Base-by-base conservation (phyloP, 2,797 vertebrate species). In the Propithecus perrieri region DNA sequence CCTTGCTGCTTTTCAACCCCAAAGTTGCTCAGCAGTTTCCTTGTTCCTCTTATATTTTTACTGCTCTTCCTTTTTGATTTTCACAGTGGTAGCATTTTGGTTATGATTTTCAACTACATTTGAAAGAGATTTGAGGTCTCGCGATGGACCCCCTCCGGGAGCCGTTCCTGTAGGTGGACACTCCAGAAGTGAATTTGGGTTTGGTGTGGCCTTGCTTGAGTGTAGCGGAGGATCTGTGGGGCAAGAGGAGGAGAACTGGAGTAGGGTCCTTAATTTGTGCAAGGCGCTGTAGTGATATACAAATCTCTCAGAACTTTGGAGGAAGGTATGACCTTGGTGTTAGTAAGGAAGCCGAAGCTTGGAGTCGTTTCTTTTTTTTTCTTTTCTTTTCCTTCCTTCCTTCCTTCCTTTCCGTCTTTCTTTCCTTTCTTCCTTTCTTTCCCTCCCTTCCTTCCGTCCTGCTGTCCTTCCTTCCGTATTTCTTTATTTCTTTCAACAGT, bases 141-240 rank as follows among this genome's bases (percentile, higher is more conserved):
- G 38, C 8, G 15, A 28, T 9, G 67, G n/a, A n/a, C 5, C 12
- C 15, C 11, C 14, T 26, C 5, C 0, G 1, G 30, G 41, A 53
- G 48, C 41, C 11, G 53, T 41, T 4, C 43, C 10, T 38, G 1
- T 17, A n/a, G 14, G 13, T 13, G 26, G 9, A 28, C 41, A 28
- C 43, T 55, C 38, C 53, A 2, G 67, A 28, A 24, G 30, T 8
- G 35, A 30, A 11, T 14, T 67, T 48, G 48, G 35, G 35, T 38
- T 71, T 53, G 24, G 41, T 4, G 74, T 33, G 53, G 6, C 33
- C 13, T 8, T 6, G 38, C n/a, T 20, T 33, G n/a, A 46, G 5
- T 28, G 53, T 38, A 38, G n/a, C 22, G n/a, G 38, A 0, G 91
- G 55, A 20, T 28, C 18, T 50, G 50, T 13, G 35, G 24, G 26